Base-by-base conservation (phyloP, 2,888 invertebrate species). In the Agrochola lychnidis region DNA sequence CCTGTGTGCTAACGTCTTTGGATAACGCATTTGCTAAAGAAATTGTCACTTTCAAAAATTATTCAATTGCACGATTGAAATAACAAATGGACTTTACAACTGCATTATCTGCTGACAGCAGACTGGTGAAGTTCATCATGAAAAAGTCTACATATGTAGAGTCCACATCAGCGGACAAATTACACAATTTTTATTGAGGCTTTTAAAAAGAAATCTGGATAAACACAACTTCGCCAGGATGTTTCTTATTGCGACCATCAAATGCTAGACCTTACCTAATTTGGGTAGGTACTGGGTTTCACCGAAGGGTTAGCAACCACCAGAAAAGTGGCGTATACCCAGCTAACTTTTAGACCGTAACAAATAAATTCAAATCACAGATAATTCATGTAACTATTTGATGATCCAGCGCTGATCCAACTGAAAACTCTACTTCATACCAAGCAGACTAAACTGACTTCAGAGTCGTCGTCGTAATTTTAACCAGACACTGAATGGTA, bases 1-100 rank as follows among this genome's bases (percentile, higher is more conserved):
- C 78, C 80, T 86, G 68, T 70, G 59, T 73, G 83, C 82, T 87
- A 83, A 86, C 81, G 76, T 83, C 79, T 84, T 83, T 73, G 61
- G 63, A 61, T 75, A 71, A 59, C 36, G 45, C 14, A 64, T 81
- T 81, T 70, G 66, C n/a, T 25, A 57, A 73, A 61, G 9, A 45
- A 76, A 63, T 81, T 48, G 7, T 14, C 56, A 79, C 25, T 71
- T 61, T 5, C 5, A 25, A 5, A 63, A 67, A 73, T 22, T 56
- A 53, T 53, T 51, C 6, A 42, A 70, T 30, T 4, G 19, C 36
- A 57, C 16, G 22, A 57, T 36, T 61, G 73, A 53, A 40, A 25
- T 57, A 51, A 30, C 40, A 16, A 68, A n/a, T 68, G 10, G 10
- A 68, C 36, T 53, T 16, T 3, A 36, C 5, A 30, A 42, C 0